phyloP scores from a whole-genome alignment of 2,113 vertebrate species.

The Ovis canadensis region DNA sequence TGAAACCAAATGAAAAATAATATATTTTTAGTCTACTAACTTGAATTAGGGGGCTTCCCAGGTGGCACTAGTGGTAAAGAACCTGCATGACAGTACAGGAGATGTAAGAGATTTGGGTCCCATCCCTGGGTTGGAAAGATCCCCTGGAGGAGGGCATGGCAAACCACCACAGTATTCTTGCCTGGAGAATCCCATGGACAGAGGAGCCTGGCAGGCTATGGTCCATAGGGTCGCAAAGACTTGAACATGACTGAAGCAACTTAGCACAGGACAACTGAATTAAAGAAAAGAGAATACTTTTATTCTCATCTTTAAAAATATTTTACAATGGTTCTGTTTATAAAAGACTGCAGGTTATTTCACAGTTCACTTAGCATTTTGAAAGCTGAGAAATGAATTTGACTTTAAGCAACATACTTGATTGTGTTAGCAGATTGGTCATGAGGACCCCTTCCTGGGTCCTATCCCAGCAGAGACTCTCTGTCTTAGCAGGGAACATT shows the following conservation, averaged over 20 bases:
- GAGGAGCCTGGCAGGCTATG: neutral
- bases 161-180: neutral
- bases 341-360: constrained; percentile 13
- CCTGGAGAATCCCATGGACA: neutral
- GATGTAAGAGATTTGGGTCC: neutral
- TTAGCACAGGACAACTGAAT: neutral
- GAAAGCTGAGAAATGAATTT: constrained; percentile 64
- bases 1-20: neutral
- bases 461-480: neutral
- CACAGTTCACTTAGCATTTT: constrained; percentile 34
- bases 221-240: neutral
- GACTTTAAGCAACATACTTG: neutral
- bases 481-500: neutral
- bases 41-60: neutral
- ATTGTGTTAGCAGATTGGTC: neutral
- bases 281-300: constrained; percentile 14
- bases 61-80: neutral
- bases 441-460: neutral
- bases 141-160: neutral
- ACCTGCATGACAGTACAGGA: neutral
- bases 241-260: neutral
- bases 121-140: neutral
- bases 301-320: constrained; percentile 26
- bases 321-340: constrained; percentile 54
- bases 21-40: constrained; percentile 27